Conservation (phyloP, 2,797 vertebrate species). For the Macropodus opercularis region DNA sequence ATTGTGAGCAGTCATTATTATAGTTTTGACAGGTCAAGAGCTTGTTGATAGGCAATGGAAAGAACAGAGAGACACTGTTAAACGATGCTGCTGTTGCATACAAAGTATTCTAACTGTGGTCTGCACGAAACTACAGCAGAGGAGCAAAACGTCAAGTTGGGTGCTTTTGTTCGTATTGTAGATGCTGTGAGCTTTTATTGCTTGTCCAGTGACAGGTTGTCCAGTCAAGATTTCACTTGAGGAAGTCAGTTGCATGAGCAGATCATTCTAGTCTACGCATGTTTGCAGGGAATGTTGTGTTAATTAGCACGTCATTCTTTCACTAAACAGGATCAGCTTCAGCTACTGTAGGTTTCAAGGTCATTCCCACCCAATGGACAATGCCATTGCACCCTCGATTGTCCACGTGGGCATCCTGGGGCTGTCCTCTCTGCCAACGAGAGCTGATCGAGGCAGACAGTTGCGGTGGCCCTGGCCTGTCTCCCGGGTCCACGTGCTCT, state of each 20-base stretch:
- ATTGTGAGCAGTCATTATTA: conserved; percentile 67
- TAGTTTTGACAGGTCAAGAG: conserved; percentile 71
- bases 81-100: conserved; percentile 28
- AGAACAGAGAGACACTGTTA: conserved; percentile 39
- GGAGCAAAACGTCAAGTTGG: conserved; percentile 19
- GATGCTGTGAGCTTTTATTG: conserved; percentile 7
- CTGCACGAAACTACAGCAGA: conserved; percentile 31
- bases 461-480: conserved; percentile 69
- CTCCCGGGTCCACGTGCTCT: conserved; percentile 70
- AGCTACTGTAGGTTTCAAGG: conserved; percentile 72
- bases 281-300: conserved; percentile 40
- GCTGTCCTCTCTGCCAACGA: conserved; percentile 66
- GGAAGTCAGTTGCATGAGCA: conserved; percentile 2
- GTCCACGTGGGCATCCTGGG: conserved; percentile 68
- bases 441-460: conserved; percentile 81
- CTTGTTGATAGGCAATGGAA: conserved; percentile 54
- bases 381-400: conserved; percentile 51
- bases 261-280: conserved; percentile 7
- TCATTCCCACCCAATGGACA: conserved; percentile 61
- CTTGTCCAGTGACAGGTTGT: background rate
- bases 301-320: conserved; percentile 41
- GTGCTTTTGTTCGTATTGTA: conserved; percentile 17
- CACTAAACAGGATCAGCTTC: conserved; percentile 47
- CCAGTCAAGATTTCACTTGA: conserved; percentile 3
- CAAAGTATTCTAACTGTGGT: conserved; percentile 34